Conservation (phyloP, 2,888 invertebrate genomes). For the Sphaeridia pumilis region DNA sequence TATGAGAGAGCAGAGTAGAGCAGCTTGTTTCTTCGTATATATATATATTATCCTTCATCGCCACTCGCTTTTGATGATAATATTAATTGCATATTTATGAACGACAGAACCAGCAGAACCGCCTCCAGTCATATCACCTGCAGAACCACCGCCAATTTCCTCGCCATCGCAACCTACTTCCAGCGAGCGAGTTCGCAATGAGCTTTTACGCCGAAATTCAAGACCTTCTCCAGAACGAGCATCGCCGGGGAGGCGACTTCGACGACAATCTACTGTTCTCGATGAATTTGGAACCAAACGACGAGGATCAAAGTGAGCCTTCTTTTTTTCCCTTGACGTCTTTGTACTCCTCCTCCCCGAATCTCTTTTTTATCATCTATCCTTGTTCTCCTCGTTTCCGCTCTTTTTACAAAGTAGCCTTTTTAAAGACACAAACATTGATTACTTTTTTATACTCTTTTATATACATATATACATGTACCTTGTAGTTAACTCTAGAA, state of each 20-base stretch:
- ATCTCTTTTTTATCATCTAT: no score
- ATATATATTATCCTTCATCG: no score
- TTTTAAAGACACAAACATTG: no score
- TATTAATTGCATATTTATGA: slow-evolving; percentile 3
- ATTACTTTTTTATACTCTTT: slow-evolving; percentile 4
- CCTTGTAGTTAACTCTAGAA: no score
- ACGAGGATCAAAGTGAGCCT: slow-evolving; percentile 35
- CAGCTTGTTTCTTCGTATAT: no score
- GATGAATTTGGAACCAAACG: slow-evolving; percentile 50
- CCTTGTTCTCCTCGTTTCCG: no score
- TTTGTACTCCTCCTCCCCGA: no score
- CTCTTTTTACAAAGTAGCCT: no score
- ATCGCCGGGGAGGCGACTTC: slow-evolving; percentile 49
- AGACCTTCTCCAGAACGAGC: slow-evolving; percentile 40
- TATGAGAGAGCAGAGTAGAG: no score
- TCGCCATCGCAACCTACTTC: slow-evolving; percentile 33
- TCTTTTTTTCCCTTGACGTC: neutral
- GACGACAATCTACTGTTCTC: slow-evolving; percentile 77
- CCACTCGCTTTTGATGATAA: neutral
- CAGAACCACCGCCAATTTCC: slow-evolving; percentile 30
- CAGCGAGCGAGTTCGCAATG: slow-evolving; percentile 36
- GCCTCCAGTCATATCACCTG: slow-evolving; percentile 26
- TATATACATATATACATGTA: no score
- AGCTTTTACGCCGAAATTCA: slow-evolving; percentile 38
- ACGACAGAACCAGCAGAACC: slow-evolving; percentile 24